Conservation (phyloP, 2,113 vertebrate genomes). For the Oxyruncus cristatus region DNA sequence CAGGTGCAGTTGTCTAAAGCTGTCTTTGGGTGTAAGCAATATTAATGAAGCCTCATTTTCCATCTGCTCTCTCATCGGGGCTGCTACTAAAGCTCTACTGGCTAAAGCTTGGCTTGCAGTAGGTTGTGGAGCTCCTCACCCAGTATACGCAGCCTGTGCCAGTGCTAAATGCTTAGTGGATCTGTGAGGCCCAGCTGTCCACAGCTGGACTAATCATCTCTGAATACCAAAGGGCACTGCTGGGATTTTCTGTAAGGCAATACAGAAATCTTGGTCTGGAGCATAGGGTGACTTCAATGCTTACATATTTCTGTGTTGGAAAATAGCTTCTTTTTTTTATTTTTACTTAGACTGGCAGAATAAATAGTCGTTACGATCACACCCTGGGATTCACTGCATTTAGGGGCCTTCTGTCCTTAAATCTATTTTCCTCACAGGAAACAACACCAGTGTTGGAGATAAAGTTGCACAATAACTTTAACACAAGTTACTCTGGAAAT, state of each 20-base stretch:
- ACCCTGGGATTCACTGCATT: neutral
- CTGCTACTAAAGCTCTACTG: neutral
- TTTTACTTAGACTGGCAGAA: neutral
- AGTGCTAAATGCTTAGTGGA: neutral
- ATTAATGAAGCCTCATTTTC: neutral
- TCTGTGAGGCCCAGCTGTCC: neutral
- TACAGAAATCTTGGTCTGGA: neutral
- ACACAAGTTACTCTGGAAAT: neutral
- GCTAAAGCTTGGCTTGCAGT: neutral
- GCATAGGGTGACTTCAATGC: neutral
- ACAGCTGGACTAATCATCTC: neutral
- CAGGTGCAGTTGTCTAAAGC: neutral
- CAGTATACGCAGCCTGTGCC: neutral
- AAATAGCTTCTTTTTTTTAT: neutral
- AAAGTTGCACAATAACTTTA: accelerated
- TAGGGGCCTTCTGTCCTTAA: neutral
- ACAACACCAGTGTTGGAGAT: neutral
- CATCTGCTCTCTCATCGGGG: neutral
- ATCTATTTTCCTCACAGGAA: neutral
- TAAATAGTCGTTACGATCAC: neutral
- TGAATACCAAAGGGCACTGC: neutral
- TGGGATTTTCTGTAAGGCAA: neutral
- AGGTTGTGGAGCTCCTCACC: neutral
- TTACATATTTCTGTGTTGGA: neutral
- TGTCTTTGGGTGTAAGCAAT: neutral